Evolutionary conservation across 2,797 vertebrate species (phyloP).

Genomic region (Distichodus sexfasciatus): DNA sequence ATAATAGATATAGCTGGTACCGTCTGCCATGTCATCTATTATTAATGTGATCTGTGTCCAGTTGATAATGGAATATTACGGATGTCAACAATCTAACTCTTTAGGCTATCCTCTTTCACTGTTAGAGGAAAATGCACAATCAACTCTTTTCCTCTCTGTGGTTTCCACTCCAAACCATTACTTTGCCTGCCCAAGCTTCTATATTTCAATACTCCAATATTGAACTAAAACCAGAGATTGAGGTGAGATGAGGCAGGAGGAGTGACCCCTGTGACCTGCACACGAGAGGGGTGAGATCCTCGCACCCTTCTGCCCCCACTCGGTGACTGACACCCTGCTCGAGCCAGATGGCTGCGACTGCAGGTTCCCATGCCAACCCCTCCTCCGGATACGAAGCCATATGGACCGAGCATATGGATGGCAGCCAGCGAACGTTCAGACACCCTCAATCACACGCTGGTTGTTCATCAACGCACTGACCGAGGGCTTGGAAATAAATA

Average conservation of each 20-base stretch:
- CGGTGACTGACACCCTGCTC: constrained; percentile 19
- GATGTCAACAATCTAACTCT: too few relatives aligned
- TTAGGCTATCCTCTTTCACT: too few relatives aligned
- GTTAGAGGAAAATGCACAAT: too few relatives aligned
- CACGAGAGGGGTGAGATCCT: not conserved
- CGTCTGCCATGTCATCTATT: not conserved
- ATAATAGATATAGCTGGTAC: not conserved
- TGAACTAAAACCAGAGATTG: not conserved
- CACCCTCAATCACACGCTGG: constrained; percentile 1
- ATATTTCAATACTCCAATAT: not conserved
- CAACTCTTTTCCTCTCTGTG: too few relatives aligned
- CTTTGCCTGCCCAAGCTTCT: too few relatives aligned
- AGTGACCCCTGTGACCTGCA: not conserved
- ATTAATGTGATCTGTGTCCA: not conserved
- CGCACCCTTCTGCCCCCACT: not conserved
- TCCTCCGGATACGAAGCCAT: constrained; percentile 52
- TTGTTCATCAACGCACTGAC: constrained; percentile 12
- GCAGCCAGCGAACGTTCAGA: constrained; percentile 43
- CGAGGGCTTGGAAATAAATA: not conserved
- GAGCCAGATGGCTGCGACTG: constrained; percentile 65
- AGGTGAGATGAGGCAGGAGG: not conserved
- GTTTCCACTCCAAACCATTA: too few relatives aligned
- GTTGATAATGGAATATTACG: not conserved
- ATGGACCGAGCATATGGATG: constrained; percentile 48
- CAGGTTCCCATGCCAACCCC: constrained; percentile 53